Base-by-base conservation (phyloP, 2,797 vertebrate species). In the Sebastiscus albofasciatus region DNA sequence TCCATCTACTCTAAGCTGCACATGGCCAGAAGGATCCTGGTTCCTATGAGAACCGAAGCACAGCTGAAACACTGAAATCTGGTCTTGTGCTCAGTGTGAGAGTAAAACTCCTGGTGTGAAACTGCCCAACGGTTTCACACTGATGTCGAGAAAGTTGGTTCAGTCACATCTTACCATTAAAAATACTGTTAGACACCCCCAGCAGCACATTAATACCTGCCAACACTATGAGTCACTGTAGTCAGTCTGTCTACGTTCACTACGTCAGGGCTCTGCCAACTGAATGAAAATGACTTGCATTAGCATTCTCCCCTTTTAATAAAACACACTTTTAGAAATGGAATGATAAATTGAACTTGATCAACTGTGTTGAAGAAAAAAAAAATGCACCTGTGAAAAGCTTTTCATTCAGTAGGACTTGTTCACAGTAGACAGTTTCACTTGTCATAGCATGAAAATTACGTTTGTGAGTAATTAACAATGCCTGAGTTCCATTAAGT, bases 91-190 rank as follows among this genome's bases (percentile, higher is more conserved):
- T 79, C 85, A 69, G 42, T 26, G 39, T 31, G 56, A 61, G 67
- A 39, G 69, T 20, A 39, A 90, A 79, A 74, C 68, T 68, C 69
- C 34, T 24, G 65, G 6, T 20, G 75, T 39, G 67, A 60, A 78
- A 79, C 13, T 82, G 74, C 72, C 66, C 1, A 1, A 29, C 29
- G 56, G 79, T 87, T 90, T 90, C 87, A 82, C 26, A 27, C 16
- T 68, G 62, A 83, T 52, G 42, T 13, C 18, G 29, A 49, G 75
- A 84, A 71, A 82, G 67, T 54, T 54, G 2, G 7, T 67, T 75
- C 55, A 58, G 46, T 86, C 81, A 66, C 49, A 46, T 52, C 67
- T 68, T 49, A 33, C 2, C 1, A 26, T 14, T 33, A 10, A 27
- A 27, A 46, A 59, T 49, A 58, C 39, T 20, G 46, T 6, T 2